phyloP scores from a whole-genome alignment of 2,888 invertebrate genomes.

The Lamproptera curius region DNA sequence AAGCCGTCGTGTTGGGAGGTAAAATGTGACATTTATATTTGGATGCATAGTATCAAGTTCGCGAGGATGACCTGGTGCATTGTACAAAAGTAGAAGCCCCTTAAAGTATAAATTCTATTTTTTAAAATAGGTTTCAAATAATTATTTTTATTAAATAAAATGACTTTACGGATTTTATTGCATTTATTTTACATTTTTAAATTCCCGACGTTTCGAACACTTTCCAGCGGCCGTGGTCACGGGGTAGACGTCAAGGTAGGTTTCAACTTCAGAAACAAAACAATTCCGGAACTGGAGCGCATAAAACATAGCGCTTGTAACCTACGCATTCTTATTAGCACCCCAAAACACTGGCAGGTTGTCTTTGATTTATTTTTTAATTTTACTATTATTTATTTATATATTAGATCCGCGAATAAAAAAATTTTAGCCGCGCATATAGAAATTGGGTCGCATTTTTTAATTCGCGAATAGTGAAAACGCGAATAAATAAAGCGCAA shows the following conservation, averaged over 20 bases:
- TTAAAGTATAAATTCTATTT: conserved; percentile 27
- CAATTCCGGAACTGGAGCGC: conserved; percentile 30
- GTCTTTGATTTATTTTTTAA: conserved; percentile 27
- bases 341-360: conserved; percentile 31
- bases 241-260: conserved; percentile 28
- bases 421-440: conserved; percentile 5
- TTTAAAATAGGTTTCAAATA: no score
- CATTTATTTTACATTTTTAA: no score
- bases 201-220: no score
- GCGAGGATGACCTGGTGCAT: conserved; percentile 29
- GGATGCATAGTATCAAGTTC: background rate
- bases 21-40: no score
- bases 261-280: conserved; percentile 31
- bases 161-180: no score
- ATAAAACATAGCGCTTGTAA: conserved; percentile 31
- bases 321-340: conserved; percentile 33
- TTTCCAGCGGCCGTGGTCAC: no score
- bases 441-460: conserved; percentile 18
- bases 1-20: conserved; percentile 29
- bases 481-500: conserved; percentile 21
- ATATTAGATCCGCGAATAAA: conserved; percentile 19
- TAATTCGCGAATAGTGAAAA: conserved; percentile 23
- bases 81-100: conserved; percentile 28
- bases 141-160: no score
- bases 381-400: conserved; percentile 3